phyloP scores from a whole-genome alignment of 1,140 invertebrate genomes.

The Apis mellifera region Amel_HAv3.1 CM009936.2:13642001-13642500 shows the following conservation, averaged over 20 bases:
- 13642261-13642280: constrained; percentile 18
- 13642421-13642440: constrained; percentile 76
- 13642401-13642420: constrained; percentile 26
- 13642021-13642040: background rate
- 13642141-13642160: too few species aligned
- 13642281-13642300: background rate
- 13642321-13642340: constrained; percentile 59
- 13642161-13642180: too few species aligned
- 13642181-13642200: background rate
- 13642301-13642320: constrained; percentile 57
- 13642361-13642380: constrained; percentile 58
- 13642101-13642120: too few species aligned
- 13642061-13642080: too few species aligned
- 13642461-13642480: constrained; percentile 82
- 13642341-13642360: constrained; percentile 46
- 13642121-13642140: too few species aligned
- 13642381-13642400: constrained; percentile 61
- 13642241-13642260: constrained; percentile 16
- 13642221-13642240: background rate
- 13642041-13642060: too few species aligned
- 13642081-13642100: too few species aligned
- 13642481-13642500: constrained; percentile 81
- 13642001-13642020: background rate
- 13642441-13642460: constrained; percentile 81
- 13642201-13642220: background rate